Evolutionary conservation across 2,888 invertebrate species (phyloP), one percentile per base, ranked within the genome.

Genomic region (Spialia ferax): DNA sequence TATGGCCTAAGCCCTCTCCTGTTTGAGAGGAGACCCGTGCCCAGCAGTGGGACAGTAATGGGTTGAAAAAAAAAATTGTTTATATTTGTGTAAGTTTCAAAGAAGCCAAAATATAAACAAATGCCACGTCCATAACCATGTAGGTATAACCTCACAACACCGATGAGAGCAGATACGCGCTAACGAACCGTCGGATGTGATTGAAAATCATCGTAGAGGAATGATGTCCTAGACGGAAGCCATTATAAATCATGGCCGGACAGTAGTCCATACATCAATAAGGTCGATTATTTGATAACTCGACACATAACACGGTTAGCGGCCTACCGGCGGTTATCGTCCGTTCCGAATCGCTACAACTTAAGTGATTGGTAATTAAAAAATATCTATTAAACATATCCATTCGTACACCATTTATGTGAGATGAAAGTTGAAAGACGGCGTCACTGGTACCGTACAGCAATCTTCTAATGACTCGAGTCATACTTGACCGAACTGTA

Each of bases 141-240:
- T 71, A 68, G 56, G 72, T 70, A 63, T 70, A 26, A 69, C 55
- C 63, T 72, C 65, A 57, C 70, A 74, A 69, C 70, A 70, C 75
- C 76, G 85, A 89, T 87, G 81, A n/a, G 18, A 45, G 78, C 74
- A 89, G 91, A 91, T 88, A 88, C 78, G 79, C 81, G 85, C 90
- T 93, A 93, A 93, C 93, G 93, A 93, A 93, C 86, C 92, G 84
- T 90, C 91, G 86, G 86, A 89, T 92, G 86, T 93, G 93, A 93
- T 93, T 93, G 93, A 91, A 92, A 93, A 92, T 93, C 92, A 92
- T 91, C 89, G 86, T 82, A 81, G 83, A 89, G 90, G 84, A 88
- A 91, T 87, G 87, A 85, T 93, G 92, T 93, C 91, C 89, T 91
- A 91, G 85, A 87, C 93, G 90, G 92, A 91, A 93, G 91, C 88